phyloP scores from a whole-genome alignment of 1,140 invertebrate species.

The Zelostemma sp. region DNA sequence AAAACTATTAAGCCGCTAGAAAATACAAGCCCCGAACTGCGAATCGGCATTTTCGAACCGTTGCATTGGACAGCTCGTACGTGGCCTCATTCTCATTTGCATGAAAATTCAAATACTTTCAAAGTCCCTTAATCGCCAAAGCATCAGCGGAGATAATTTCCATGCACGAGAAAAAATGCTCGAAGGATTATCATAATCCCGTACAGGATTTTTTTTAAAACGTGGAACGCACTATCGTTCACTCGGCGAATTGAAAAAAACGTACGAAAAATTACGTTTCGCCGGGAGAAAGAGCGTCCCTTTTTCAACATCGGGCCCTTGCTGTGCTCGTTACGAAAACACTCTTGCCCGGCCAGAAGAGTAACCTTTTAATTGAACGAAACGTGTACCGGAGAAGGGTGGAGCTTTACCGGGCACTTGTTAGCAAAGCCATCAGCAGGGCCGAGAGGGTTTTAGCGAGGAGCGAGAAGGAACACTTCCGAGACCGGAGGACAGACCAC shows the following conservation, averaged over 20 bases:
- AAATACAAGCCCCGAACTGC: conserved; percentile 31
- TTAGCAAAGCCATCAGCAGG: background rate
- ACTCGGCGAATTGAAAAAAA: too few relatives aligned
- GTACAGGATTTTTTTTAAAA: background rate
- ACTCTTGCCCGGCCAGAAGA: conserved; percentile 1
- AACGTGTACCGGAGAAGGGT: conserved; percentile 6
- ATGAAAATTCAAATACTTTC: conserved; percentile 10
- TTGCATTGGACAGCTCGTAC: conserved; percentile 4
- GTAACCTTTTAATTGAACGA: conserved; percentile 28
- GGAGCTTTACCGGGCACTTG: background rate
- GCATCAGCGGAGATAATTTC: conserved; percentile 6
- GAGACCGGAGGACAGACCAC: conserved; percentile 61
- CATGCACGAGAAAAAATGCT: background rate
- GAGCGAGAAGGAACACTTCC: conserved; percentile 40
- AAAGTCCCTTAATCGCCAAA: conserved; percentile 9
- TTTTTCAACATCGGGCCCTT: background rate
- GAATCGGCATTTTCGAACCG: conserved; percentile 15
- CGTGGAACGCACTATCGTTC: too few relatives aligned
- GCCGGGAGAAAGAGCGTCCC: background rate
- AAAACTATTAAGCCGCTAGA: conserved; percentile 35
- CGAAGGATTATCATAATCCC: background rate
- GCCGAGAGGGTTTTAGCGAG: background rate
- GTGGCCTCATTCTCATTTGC: conserved; percentile 4
- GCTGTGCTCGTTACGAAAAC: conserved; percentile 12
- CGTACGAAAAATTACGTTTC: background rate